Evolutionary conservation across 2,797 vertebrate genomes (phyloP).

Genomic region (Eulemur mongoz): DNA sequence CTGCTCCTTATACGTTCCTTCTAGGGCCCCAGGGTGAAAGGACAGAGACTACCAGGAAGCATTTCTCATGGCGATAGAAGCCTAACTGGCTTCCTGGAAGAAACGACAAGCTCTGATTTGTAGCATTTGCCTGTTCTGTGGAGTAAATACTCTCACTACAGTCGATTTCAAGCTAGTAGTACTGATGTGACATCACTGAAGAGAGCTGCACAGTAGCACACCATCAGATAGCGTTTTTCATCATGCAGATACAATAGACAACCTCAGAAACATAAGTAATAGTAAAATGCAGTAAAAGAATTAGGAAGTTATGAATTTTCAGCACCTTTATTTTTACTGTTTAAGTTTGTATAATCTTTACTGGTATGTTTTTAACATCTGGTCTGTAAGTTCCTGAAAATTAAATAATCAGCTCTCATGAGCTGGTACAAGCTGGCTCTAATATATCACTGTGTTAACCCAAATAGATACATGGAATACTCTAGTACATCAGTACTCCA

Average conservation of each 20-base stretch:
- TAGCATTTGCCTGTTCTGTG: not conserved
- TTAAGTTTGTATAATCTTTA: not conserved
- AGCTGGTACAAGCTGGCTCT: not conserved
- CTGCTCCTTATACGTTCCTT: not conserved
- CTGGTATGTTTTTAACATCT: not conserved
- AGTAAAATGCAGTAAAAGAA: not conserved
- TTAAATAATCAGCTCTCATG: not conserved
- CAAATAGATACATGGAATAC: not conserved
- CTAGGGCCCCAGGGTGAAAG: not conserved
- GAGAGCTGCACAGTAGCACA: not conserved
- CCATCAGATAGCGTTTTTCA: not conserved
- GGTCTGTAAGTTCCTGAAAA: not conserved
- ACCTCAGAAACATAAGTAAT: not conserved
- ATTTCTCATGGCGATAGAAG: not conserved
- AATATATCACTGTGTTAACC: not conserved
- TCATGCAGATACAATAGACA: not conserved
- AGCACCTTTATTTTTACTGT: not conserved
- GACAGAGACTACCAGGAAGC: not conserved
- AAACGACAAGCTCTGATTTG: not conserved
- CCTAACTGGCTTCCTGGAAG: not conserved
- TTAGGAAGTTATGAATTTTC: slow-evolving; percentile 23
- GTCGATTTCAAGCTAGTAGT: not conserved
- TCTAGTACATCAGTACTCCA: not conserved
- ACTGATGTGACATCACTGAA: not conserved
- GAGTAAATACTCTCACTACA: not conserved